Evolutionary conservation across 2,888 invertebrate genomes (phyloP).

Genomic region (Cordylochernes scorpioides): DNA sequence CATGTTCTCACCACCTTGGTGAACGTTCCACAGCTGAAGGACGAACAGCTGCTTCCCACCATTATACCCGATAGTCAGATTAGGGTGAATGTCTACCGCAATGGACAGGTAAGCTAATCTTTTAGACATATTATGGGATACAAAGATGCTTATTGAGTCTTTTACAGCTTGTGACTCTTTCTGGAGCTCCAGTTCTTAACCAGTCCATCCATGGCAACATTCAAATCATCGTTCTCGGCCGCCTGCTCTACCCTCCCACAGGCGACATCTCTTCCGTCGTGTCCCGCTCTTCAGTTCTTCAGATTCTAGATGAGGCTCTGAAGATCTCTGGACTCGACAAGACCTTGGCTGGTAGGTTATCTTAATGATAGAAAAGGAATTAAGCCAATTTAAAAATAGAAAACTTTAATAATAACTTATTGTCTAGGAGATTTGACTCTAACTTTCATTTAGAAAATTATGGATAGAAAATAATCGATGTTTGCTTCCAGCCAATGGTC

Average conservation of each 20-base stretch:
- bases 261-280: slow-evolving; percentile 4
- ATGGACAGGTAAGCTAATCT: slow-evolving; percentile 1
- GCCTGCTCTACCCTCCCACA: slow-evolving; percentile 6
- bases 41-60: slow-evolving; percentile 5
- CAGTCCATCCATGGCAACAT: background rate
- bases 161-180: slow-evolving; percentile 1
- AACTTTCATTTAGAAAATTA: no score
- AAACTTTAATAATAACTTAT: no score
- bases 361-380: no score
- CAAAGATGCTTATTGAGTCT: no score
- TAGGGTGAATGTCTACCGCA: slow-evolving; percentile 5
- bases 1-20: slow-evolving; percentile 4
- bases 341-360: slow-evolving; percentile 1
- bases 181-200: slow-evolving; percentile 3
- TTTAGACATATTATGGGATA: no score
- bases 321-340: slow-evolving; percentile 3
- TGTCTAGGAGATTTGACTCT: no score
- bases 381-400: no score
- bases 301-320: slow-evolving; percentile 4
- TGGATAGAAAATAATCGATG: no score
- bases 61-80: slow-evolving; percentile 3
- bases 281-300: slow-evolving; percentile 6
- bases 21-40: slow-evolving; percentile 2
- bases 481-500: no score
- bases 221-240: slow-evolving; percentile 3